These are phyloP conservation scores for Muntiacus reevesi DNA, from an alignment of 2,113 vertebrate genomes.

Conservation along the genomic window DNA sequence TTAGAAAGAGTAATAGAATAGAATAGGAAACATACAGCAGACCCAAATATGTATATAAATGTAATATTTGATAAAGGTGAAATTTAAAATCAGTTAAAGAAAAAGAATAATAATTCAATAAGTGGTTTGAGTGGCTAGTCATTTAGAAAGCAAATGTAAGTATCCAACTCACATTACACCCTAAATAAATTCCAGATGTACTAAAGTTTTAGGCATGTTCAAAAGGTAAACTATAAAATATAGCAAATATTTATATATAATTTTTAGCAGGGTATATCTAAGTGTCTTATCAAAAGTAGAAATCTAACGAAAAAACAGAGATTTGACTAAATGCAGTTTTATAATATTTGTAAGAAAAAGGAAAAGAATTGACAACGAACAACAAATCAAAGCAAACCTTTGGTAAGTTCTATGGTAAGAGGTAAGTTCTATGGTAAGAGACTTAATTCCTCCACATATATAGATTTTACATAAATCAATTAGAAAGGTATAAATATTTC, in stretches of 20 bases:
- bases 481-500: not conserved
- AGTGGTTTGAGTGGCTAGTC: not conserved
- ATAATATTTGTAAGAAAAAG: not conserved
- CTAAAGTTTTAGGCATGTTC: not conserved
- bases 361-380: not conserved
- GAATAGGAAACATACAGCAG: not conserved
- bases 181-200: conserved; percentile 46
- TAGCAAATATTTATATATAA: not conserved
- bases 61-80: not conserved
- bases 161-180: not conserved
- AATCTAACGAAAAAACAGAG: not conserved
- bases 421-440: not conserved
- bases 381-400: not conserved
- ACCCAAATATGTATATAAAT: not conserved
- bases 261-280: not conserved
- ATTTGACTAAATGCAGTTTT: not conserved
- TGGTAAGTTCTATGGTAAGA: not conserved
- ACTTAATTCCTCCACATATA: not conserved
- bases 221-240: conserved; percentile 19
- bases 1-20: conserved; percentile 36
- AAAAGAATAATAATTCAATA: conserved; percentile 21
- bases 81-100: conserved; percentile 1
- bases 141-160: conserved; percentile 42
- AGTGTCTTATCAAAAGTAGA: conserved; percentile 17
- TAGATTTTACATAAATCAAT: not conserved